Evolutionary conservation across 2,888 invertebrate species (phyloP), one percentile per base, ranked within the genome.

Genomic region (Melipona bicolor): DNA sequence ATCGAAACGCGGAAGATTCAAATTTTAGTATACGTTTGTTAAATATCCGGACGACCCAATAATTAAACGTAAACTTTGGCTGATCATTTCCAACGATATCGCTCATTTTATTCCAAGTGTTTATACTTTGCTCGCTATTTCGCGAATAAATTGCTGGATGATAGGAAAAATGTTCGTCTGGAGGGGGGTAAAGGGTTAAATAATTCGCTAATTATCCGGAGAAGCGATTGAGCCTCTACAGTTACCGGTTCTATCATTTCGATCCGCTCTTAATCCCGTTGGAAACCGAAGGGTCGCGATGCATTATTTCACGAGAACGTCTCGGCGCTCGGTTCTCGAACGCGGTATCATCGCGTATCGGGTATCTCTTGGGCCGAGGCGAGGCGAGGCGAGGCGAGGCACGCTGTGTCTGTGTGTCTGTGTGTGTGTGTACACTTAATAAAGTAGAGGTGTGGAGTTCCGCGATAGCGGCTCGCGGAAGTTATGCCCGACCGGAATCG

Each of bases 361-460:
- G 50, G 67, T 65, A 68, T 79, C 70, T 64, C 54, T 32, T 27
- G 3, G 74, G 4, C 61, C n/a, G 56, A 43, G 43, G 62, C 65
- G 59, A 71, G 54, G 59, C 79, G 24, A 24, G 24, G 1, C n/a
- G 56, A 43, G 43, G 62, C 65, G 59, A 71, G 54, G 59, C 79
- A 50, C 50, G n/a, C 9, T 69, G 19, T 52, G 19, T 19, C 4
- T 19, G 52, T 52, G 19, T 52, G 5, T 52, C 19, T 52, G 52
- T 52, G 49, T 27, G 62, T 61, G 43, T 67, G 83, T 84, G 74
- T 84, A 64, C 71, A 83, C 64, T 84, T 79, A 84, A 84, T 84
- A 84, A 84, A 84, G 64, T 72, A 79, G 84, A 84, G 83, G 84
- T 76, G 84, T 83, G 84, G 84, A 84, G 84, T 83, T 64, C 54